Base-by-base conservation (phyloP, 2,888 invertebrate species). In the Prosopocoilus inquinatus region DNA sequence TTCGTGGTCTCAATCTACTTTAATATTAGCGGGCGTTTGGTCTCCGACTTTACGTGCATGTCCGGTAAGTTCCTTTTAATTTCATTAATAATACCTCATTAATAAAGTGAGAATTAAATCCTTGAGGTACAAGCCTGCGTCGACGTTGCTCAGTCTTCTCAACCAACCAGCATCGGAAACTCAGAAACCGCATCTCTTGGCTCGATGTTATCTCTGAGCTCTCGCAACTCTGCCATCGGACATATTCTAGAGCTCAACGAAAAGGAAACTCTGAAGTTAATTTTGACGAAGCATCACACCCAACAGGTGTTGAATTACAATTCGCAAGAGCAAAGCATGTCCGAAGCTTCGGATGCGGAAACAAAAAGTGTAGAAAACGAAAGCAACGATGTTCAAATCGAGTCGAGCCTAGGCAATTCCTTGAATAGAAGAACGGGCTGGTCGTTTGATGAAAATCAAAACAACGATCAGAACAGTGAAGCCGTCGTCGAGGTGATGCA, bases 21-120 rank as follows among this genome's bases (percentile, higher is more conserved):
- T 96, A 36, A 82, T 90, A 71, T 77, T 94, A 66, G 90, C 94
- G 9, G 95, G 94, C 3, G 81, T 93, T 49, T 93, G 92, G 90
- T 85, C 89, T 2, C 89, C 91, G 0, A 88, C 90, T 7, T 81
- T 91, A 71, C 86, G 88, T 71, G 83, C 87, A 3, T 88, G 87
- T 64, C 90, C 91, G 11, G 81, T 88, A 33, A 64, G 56, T 48
- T 12, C 5, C 12, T 32, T 28, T 8, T 36, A 3, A 36, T 11
- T 36, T 36, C 3, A 1, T 11, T 36, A 36, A 11, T 36, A 12
- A 38, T 1, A 38, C 12, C 1, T 12, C 38, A 38, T 9, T 12
- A 38, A 38, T n/a, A n/a, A n/a, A n/a, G n/a, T 38, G 38, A 5
- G 7, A 11, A 38, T 41, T 41, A 41, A 41, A 41, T 41, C 8